These are phyloP conservation scores for Plebejus argus DNA, from an alignment of 2,888 invertebrate genomes.

Conservation along the genomic window DNA sequence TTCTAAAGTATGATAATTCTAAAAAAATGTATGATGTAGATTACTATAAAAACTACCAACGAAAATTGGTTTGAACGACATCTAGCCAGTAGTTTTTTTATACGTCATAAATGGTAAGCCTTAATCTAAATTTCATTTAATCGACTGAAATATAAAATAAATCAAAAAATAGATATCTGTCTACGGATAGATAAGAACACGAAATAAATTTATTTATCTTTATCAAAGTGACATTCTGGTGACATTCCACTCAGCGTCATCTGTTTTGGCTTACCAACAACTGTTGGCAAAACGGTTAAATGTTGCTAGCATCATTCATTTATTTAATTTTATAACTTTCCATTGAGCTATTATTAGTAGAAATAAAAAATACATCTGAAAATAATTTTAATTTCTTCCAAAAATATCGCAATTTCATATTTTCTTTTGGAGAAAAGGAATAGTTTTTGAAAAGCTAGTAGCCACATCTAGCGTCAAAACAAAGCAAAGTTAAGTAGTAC, in stretches of 20 bases:
- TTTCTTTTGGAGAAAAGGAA: not conserved
- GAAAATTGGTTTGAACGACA: too few species aligned
- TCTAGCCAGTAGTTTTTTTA: too few species aligned
- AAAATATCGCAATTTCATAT: not conserved
- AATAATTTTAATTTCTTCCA: not conserved
- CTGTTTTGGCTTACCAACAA: not conserved
- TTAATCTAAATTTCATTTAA: too few species aligned
- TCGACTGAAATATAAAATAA: too few species aligned
- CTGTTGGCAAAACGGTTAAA: not conserved
- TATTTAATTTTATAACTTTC: not conserved
- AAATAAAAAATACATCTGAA: not conserved
- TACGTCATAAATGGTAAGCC: too few species aligned
- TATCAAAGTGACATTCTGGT: not conserved
- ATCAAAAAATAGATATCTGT: too few species aligned
- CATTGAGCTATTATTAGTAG: not conserved
- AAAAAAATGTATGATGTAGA: too few species aligned
- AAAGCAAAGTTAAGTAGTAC: constrained; percentile 52
- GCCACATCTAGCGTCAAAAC: constrained; percentile 57
- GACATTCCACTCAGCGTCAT: not conserved
- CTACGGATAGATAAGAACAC: not conserved
- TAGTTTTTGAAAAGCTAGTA: not conserved
- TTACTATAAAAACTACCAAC: too few species aligned
- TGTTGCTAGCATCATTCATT: constrained; percentile 39
- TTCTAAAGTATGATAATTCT: too few species aligned
- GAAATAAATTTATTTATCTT: constrained; percentile 42